phyloP scores from a whole-genome alignment of 1,140 invertebrate genomes.

The Calliphora vicina region DNA sequence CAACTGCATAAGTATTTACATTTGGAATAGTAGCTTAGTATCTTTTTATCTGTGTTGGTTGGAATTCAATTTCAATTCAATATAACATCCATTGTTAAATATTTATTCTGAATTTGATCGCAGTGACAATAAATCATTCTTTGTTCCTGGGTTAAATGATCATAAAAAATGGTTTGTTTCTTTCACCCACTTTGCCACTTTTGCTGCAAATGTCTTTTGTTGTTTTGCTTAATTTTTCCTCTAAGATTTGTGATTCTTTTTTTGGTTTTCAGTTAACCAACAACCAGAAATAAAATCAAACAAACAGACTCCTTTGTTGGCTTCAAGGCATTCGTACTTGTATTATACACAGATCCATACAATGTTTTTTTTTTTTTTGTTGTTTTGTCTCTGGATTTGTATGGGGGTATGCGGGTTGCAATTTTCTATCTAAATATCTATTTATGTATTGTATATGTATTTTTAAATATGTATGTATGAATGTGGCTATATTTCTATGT shows the following conservation, averaged over 20 bases:
- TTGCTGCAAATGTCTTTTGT: neutral
- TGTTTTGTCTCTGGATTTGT: neutral
- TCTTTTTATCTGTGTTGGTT: no score
- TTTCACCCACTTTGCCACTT: constrained; percentile 12
- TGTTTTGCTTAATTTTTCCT: neutral
- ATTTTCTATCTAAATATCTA: neutral
- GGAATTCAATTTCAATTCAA: neutral
- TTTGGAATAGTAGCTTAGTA: no score
- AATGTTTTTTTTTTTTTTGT: no score
- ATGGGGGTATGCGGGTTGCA: neutral
- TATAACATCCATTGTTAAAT: neutral
- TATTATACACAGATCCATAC: neutral
- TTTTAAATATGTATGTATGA: neutral
- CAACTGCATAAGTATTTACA: no score
- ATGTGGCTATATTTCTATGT: no score
- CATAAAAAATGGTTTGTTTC: neutral
- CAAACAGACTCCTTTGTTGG: neutral
- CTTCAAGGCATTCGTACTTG: neutral
- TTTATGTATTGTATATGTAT: no score
- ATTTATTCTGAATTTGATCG: neutral
- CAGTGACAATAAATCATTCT: neutral
- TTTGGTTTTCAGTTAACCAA: neutral
- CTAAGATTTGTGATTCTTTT: neutral
- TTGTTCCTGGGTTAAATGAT: constrained; percentile 16
- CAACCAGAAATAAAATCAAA: neutral